phyloP scores from a whole-genome alignment of 2,113 vertebrate species.

The Mustelus asterias region DNA sequence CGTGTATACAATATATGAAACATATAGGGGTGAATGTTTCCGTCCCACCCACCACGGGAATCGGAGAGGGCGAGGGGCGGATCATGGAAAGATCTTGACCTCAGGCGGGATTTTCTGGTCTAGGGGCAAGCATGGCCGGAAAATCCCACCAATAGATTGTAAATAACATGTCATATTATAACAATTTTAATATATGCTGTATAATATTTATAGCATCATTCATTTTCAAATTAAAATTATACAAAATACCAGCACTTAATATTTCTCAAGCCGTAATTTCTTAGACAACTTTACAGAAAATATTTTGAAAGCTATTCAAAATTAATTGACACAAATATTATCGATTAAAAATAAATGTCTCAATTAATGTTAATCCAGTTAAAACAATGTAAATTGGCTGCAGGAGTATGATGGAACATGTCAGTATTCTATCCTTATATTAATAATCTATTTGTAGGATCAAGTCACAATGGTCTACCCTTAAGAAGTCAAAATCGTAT shows the following conservation, averaged over 20 bases:
- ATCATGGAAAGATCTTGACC: no score
- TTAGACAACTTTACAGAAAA: background rate
- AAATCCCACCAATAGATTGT: no score
- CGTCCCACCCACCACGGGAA: no score
- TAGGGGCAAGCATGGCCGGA: no score
- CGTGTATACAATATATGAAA: no score
- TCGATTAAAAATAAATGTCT: background rate
- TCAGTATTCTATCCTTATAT: background rate
- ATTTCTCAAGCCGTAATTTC: background rate
- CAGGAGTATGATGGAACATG: background rate
- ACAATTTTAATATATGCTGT: no score
- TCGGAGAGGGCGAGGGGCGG: no score
- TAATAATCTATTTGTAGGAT: background rate
- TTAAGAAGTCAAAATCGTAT: background rate
- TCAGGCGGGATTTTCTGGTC: no score
- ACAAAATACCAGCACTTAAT: background rate
- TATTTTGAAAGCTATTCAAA: background rate
- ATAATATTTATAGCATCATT: background rate
- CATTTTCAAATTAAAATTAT: background rate
- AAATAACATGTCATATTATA: no score
- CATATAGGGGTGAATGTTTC: no score
- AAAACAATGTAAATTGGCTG: background rate
- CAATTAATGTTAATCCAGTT: background rate
- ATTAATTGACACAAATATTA: background rate
- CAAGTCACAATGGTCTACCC: background rate